phyloP scores from a whole-genome alignment of 2,797 vertebrate species.

The Synaphobranchus kaupii region DNA sequence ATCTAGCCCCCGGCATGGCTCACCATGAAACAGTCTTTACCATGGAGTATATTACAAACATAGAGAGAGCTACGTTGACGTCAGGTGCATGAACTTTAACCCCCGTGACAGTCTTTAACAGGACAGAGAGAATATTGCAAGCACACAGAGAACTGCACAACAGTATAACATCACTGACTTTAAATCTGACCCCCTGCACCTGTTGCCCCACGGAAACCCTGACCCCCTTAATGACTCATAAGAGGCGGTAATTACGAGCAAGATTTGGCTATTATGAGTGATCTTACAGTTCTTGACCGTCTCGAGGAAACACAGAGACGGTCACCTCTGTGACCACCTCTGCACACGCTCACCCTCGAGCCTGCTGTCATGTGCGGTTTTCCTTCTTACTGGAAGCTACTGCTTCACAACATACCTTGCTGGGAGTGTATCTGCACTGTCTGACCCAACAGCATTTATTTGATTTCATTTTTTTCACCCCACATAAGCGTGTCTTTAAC shows the following conservation, averaged over 20 bases:
- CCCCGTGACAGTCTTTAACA: background rate
- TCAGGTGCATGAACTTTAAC: background rate
- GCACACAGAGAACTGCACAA: background rate
- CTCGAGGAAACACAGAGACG: background rate
- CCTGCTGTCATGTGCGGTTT: background rate
- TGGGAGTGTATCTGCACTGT: background rate
- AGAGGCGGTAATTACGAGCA: background rate
- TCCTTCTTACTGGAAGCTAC: background rate
- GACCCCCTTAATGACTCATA: background rate
- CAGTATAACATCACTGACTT: conserved; percentile 3
- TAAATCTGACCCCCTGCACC: background rate
- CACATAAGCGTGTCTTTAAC: background rate
- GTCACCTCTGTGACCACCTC: too few relatives aligned
- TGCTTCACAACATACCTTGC: background rate
- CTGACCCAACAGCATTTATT: background rate
- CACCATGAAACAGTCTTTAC: background rate
- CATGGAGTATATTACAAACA: background rate
- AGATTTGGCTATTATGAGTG: background rate
- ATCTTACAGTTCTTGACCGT: background rate
- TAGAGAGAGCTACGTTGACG: background rate
- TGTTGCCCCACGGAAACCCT: background rate
- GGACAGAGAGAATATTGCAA: background rate
- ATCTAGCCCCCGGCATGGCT: conserved; percentile 21
- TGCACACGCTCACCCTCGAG: background rate
- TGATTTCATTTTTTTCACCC: background rate